Conservation (phyloP, 2,888 invertebrate genomes). For the Rhagonycha fulva region DNA sequence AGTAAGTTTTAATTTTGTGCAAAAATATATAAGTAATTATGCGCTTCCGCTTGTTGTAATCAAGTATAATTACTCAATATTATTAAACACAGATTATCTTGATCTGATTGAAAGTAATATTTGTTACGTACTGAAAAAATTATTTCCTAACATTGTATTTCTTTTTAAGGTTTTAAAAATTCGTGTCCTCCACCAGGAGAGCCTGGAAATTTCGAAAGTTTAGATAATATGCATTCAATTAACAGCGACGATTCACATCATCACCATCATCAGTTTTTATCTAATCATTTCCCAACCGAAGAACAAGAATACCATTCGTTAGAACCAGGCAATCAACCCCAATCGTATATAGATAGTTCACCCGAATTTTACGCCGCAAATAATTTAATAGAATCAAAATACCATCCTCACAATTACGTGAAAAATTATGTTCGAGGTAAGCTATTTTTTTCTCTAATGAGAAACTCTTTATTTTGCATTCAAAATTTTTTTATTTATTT, state of each 20-base stretch:
- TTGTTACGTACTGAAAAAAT: neutral
- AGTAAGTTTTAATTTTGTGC: conserved; percentile 36
- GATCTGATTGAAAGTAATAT: neutral
- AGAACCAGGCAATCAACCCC: conserved; percentile 59
- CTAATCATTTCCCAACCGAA: conserved; percentile 60
- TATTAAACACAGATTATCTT: neutral
- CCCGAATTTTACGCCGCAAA: conserved; percentile 75
- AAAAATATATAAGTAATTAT: neutral
- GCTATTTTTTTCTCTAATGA: conserved; percentile 27
- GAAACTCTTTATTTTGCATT: too few species aligned
- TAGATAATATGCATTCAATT: conserved; percentile 56
- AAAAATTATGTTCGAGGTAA: conserved; percentile 75
- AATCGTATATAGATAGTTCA: conserved; percentile 69
- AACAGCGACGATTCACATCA: conserved; percentile 52
- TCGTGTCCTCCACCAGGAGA: conserved; percentile 59
- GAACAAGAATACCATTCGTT: conserved; percentile 63
- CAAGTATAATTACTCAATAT: neutral
- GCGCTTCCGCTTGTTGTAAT: neutral
- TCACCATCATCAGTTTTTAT: conserved; percentile 40
- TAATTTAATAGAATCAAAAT: conserved; percentile 64
- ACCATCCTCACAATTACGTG: conserved; percentile 68
- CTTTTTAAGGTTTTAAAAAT: conserved; percentile 43
- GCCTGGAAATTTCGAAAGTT: conserved; percentile 60
- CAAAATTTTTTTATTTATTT: neutral
- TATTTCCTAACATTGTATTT: neutral